phyloP scores from a whole-genome alignment of 2,888 invertebrate genomes.

The Linyphia triangularis region DNA sequence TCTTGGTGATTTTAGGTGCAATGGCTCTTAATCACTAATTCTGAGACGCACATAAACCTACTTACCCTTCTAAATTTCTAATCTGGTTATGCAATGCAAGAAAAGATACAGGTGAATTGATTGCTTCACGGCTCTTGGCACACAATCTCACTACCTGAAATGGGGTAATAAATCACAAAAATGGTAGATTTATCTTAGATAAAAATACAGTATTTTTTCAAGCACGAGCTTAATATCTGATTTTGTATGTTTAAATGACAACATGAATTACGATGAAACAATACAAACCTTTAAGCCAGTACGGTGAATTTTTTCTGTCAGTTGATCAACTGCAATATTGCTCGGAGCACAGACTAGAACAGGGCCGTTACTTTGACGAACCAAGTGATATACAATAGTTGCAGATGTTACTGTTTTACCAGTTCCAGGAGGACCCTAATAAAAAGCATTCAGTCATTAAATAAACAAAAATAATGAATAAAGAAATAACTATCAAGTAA shows the following conservation, averaged over 20 bases:
- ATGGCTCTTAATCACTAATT: too few species aligned
- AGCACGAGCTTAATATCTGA: neutral
- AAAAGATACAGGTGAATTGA: constrained; percentile 98
- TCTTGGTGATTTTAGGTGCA: too few species aligned
- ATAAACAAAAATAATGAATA: neutral
- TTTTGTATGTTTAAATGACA: neutral
- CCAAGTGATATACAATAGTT: constrained; percentile 98
- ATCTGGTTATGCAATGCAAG: constrained; percentile 98
- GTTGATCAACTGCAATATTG: constrained; percentile 99
- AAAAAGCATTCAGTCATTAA: constrained; percentile 10
- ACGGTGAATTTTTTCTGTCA: constrained; percentile 98
- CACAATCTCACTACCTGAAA: constrained; percentile 89
- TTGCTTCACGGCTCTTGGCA: constrained; percentile 98
- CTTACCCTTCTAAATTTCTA: constrained; percentile 90
- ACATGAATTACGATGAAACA: neutral
- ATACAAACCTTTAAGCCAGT: constrained; percentile 90
- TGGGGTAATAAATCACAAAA: neutral
- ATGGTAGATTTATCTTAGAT: neutral
- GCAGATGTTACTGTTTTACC: constrained; percentile 99
- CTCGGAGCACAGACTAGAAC: constrained; percentile 99
- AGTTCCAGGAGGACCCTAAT: constrained; percentile 91
- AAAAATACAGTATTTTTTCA: neutral
- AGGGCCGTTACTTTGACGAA: constrained; percentile 92
- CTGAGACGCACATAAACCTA: too few species aligned
- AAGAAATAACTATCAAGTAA: too few species aligned